Percentiles rank a stretch among this genome's conserved stretches.
Evolutionary conservation across 2,113 vertebrate species (phyloP).

Genomic region (Melierax canorus): DNA sequence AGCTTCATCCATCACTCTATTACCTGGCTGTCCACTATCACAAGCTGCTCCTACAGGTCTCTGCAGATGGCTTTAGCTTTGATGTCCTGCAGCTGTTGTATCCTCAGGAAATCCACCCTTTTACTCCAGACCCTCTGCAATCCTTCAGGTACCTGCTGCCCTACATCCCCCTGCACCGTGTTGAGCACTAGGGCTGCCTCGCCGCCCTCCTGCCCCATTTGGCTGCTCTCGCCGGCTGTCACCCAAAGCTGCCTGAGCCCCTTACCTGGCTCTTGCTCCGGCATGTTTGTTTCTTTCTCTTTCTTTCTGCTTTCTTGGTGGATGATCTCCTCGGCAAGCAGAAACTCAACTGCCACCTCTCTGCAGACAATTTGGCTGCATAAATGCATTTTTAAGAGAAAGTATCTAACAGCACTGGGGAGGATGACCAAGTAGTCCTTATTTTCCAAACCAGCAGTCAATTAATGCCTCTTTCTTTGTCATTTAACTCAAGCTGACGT

Average conservation of each 20-base stretch:
- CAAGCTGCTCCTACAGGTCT: neutral
- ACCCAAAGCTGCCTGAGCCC: neutral
- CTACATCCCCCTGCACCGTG: neutral
- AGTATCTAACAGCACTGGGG: neutral
- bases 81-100: neutral
- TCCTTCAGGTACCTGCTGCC: neutral
- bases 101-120: neutral
- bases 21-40: neutral
- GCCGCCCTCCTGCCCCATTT: neutral
- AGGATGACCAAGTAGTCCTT: neutral
- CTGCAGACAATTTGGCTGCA: neutral
- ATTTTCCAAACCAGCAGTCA: neutral
- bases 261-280: neutral
- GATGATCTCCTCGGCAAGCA: neutral
- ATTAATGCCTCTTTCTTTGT: neutral
- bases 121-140: neutral
- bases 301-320: neutral
- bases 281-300: neutral
- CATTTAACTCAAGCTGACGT: neutral
- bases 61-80: neutral
- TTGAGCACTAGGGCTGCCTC: neutral
- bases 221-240: neutral
- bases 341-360: neutral
- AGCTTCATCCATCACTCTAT: neutral
- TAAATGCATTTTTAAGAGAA: too few relatives aligned